Evolutionary conservation across 2,113 vertebrate genomes (phyloP).

Genomic region (Chionodraco myersi): DNA sequence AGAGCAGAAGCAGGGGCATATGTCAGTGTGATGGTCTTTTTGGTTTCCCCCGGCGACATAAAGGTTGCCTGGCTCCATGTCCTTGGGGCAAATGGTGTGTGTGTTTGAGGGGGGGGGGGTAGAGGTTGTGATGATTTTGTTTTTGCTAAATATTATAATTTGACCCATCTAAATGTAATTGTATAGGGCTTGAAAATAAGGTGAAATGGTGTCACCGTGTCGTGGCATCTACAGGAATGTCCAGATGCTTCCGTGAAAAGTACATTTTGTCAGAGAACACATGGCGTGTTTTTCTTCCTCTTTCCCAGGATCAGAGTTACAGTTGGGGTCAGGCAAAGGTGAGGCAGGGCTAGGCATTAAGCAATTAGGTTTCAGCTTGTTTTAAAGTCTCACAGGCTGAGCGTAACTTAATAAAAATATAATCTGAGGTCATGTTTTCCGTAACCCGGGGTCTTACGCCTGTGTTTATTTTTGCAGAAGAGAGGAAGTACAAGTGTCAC

Average conservation of each 20-base stretch:
- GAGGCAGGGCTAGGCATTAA: conserved; percentile 29
- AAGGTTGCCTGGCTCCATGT: conserved; percentile 80
- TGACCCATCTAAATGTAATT: background rate
- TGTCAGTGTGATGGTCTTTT: conserved; percentile 83
- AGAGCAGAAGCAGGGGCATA: conserved; percentile 84
- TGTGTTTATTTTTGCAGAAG: conserved; percentile 85
- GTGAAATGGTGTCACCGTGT: background rate
- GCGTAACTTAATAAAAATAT: conserved; percentile 43
- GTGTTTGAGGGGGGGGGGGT: background rate
- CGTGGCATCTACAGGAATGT: background rate
- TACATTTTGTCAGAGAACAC: conserved; percentile 21
- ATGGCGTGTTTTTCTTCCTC: conserved; percentile 3
- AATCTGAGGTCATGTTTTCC: conserved; percentile 37
- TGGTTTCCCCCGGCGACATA: conserved; percentile 80
- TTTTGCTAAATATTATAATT: conserved; percentile 22
- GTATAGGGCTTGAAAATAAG: conserved; percentile 11
- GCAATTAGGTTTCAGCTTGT: conserved; percentile 51
- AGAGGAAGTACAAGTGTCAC: conserved; percentile 99
- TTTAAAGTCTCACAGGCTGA: conserved; percentile 43
- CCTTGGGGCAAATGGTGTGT: conserved; percentile 74
- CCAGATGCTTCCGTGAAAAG: conserved; percentile 11
- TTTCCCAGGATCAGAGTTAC: conserved; percentile 32
- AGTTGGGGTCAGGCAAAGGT: conserved; percentile 30
- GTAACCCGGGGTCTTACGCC: conserved; percentile 48
- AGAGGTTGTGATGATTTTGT: conserved; percentile 51